phyloP scores from a whole-genome alignment of 2,797 vertebrate genomes.

The Microhierax caerulescens region DNA sequence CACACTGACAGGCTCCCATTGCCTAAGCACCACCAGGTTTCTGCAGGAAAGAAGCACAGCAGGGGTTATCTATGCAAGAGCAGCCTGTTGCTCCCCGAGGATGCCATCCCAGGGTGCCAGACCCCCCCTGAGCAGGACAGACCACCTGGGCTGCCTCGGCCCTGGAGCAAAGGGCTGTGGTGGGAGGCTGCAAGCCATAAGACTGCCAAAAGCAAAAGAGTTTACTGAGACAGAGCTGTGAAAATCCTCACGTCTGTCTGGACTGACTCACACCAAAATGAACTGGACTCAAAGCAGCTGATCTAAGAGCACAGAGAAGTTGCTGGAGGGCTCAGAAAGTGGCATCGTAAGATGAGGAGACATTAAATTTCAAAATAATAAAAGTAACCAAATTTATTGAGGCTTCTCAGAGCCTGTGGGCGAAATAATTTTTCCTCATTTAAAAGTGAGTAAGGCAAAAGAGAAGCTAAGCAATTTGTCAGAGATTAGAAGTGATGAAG shows the following conservation, averaged over 20 bases:
- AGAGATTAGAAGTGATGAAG: not conserved
- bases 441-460: not conserved
- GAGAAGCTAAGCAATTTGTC: slow-evolving; percentile 3
- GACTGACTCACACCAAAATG: not conserved
- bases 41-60: not conserved
- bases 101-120: not conserved
- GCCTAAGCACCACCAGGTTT: not conserved
- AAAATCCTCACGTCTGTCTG: not conserved
- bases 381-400: not conserved
- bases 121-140: not conserved
- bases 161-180: not conserved
- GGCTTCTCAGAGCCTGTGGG: not conserved
- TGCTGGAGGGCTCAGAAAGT: not conserved
- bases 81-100: not conserved
- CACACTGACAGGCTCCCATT: accelerated
- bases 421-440: not conserved
- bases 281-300: not conserved
- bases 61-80: not conserved
- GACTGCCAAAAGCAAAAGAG: not conserved
- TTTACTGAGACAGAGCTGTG: not conserved
- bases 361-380: slow-evolving; percentile 17
- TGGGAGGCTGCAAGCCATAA: not conserved
- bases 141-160: not conserved
- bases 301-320: not conserved
- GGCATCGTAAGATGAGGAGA: not conserved